These are phyloP conservation scores for Brachirus orientalis DNA, from an alignment of 2,113 vertebrate species.

Conservation along the genomic window DNA sequence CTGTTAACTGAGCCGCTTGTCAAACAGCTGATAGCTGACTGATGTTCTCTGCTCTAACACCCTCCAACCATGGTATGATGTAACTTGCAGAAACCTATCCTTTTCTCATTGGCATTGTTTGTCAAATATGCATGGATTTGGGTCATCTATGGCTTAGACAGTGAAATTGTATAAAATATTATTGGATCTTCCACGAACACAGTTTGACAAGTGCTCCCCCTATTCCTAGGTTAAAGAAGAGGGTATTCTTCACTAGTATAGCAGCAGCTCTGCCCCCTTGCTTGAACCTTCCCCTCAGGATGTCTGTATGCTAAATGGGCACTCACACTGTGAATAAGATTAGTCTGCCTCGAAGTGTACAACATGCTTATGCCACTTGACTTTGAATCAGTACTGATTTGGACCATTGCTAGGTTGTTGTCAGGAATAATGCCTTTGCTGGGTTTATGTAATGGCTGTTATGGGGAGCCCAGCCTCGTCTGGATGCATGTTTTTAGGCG, in stretches of 20 bases:
- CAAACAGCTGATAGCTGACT: conserved; percentile 79
- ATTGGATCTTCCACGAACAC: conserved; percentile 69
- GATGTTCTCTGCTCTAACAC: conserved; percentile 68
- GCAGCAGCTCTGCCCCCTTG: conserved; percentile 63
- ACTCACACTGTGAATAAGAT: conserved; percentile 82
- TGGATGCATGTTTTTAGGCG: conserved; percentile 79
- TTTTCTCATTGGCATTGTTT: conserved; percentile 70
- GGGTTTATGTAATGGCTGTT: conserved; percentile 80
- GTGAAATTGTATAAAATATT: conserved; percentile 77
- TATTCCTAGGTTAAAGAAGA: conserved; percentile 50
- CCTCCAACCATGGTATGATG: conserved; percentile 77
- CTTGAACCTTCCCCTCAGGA: conserved; percentile 76
- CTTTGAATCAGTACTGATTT: conserved; percentile 80
- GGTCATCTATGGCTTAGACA: conserved; percentile 81
- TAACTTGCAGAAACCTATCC: conserved; percentile 73
- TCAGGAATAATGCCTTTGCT: conserved; percentile 75
- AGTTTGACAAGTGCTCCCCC: conserved; percentile 60
- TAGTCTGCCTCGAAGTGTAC: conserved; percentile 80
- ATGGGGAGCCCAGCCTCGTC: conserved; percentile 74
- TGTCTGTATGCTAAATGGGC: conserved; percentile 81
- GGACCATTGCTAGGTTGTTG: conserved; percentile 77
- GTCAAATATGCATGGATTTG: conserved; percentile 73
- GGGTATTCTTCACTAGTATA: conserved; percentile 54
- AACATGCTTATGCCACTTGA: conserved; percentile 82
- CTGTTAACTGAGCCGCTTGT: conserved; percentile 74